A percentile compares a stretch with the other conserved stretches of the same genome.
Evolutionary conservation across 2,113 vertebrate species (phyloP).

Genomic region (Anhinga anhinga): DNA sequence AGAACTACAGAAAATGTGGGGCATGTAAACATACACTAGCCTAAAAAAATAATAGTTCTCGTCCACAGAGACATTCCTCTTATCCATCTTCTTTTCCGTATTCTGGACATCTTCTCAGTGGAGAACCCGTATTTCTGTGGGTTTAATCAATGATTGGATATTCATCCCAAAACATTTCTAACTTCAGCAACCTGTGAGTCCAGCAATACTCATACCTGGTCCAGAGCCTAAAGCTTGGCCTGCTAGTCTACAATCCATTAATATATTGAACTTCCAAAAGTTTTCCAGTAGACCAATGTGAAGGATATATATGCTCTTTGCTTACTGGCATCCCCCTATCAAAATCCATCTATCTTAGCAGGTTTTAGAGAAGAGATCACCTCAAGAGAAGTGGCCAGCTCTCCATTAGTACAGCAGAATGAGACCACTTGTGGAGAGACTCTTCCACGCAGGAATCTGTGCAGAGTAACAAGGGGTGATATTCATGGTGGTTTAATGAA

Average conservation of each 20-base stretch:
- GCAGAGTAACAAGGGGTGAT: not conserved
- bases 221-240: not conserved
- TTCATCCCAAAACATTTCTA: not conserved
- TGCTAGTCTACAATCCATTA: not conserved
- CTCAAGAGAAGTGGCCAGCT: not conserved
- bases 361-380: not conserved
- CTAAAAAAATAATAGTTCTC: not conserved
- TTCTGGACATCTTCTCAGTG: not conserved
- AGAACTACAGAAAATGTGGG: not conserved
- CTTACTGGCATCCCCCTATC: not conserved
- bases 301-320: not conserved
- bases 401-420: not conserved
- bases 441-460: not conserved
- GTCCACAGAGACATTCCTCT: not conserved
- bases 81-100: not conserved
- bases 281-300: not conserved
- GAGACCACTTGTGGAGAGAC: not conserved
- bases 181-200: not conserved
- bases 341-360: not conserved
- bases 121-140: not conserved
- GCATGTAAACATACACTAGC: not conserved
- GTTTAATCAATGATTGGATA: not conserved
- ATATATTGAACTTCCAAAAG: not conserved
- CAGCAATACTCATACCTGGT: not conserved
- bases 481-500: not conserved